A percentile compares a stretch with the other conserved stretches of the same genome.
Conservation (phyloP, 2,113 vertebrate species). For the Salvelinus fontinalis region DNA sequence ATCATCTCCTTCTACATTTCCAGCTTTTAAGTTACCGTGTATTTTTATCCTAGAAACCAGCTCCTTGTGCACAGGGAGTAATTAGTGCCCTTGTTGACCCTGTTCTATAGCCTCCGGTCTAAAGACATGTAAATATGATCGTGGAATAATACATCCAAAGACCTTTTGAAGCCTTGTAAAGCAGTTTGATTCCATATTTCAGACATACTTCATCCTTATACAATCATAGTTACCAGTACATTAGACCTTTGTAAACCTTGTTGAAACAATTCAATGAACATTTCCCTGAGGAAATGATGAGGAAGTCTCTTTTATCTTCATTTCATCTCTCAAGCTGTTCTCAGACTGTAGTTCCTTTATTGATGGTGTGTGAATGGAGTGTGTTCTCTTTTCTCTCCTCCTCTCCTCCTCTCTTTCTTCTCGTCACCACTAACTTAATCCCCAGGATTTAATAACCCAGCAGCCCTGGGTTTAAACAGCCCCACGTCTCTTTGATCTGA, state of each 20-base stretch:
- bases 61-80: too few relatives aligned
- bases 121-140: too few relatives aligned
- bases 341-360: background rate
- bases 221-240: too few relatives aligned
- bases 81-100: too few relatives aligned
- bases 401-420: too few relatives aligned
- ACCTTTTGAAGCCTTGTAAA: too few relatives aligned
- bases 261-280: background rate
- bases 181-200: too few relatives aligned
- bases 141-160: too few relatives aligned
- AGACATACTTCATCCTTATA: too few relatives aligned
- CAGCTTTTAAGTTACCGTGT: conserved; percentile 2
- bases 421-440: conserved; percentile 12
- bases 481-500: conserved; percentile 61
- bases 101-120: too few relatives aligned
- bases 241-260: background rate
- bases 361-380: background rate
- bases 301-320: background rate
- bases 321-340: background rate
- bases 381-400: too few relatives aligned
- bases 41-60: too few relatives aligned
- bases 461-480: conserved; percentile 42
- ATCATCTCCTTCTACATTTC: conserved; percentile 11
- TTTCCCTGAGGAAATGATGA: background rate
- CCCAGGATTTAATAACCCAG: conserved; percentile 18